Evolutionary conservation across 2,113 vertebrate genomes (phyloP), one percentile per base, ranked within the genome.

Genomic region (Cyanistes caeruleus): DNA sequence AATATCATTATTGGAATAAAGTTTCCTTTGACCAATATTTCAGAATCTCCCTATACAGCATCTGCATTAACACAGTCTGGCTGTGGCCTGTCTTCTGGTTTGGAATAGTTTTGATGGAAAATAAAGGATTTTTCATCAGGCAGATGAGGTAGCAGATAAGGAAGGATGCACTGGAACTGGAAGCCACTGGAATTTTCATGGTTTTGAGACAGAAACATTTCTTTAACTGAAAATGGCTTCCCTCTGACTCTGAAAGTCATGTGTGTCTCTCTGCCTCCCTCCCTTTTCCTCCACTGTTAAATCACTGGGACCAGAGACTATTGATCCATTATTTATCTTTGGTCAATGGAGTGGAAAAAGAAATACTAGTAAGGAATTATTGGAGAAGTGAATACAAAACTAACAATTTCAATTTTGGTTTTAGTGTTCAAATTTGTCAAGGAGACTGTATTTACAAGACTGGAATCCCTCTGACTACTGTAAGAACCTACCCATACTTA

Each of bases 11-110:
- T 23, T 44, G 4, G 15, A 30, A 17, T 49, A 15, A 15, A 73
- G 11, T 48, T 80, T 86, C n/a, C n/a, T 92, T 77, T 80, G 30
- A 63, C 10, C 10, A 44, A 7, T 83, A 58, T 77, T 83, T 88
- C 35, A 92, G 39, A 86, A 62, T n/a, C 8, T 41, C 9, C 33
- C 4, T 53, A 15, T 41, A 21, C 33, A 69, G 7, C 5, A 74
- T 31, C 28, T 76, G 46, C 28, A 51, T 79, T 87, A 68, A 46
- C 6, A n/a, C 1, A 24, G 16, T 30, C 33, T 64, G 28, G 11
- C 11, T 75, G 7, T 48, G 63, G 13, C 1, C 33, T 68, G 28
- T 55, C 65, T 5, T 31, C 5, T 65, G 6, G 0, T 5, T 53
- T 39, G n/a, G 22, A 89, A 85, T 3, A 58, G 2, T 13, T 41